Base-by-base conservation (phyloP, 2,113 vertebrate species). In the Bubalus kerabau region DNA sequence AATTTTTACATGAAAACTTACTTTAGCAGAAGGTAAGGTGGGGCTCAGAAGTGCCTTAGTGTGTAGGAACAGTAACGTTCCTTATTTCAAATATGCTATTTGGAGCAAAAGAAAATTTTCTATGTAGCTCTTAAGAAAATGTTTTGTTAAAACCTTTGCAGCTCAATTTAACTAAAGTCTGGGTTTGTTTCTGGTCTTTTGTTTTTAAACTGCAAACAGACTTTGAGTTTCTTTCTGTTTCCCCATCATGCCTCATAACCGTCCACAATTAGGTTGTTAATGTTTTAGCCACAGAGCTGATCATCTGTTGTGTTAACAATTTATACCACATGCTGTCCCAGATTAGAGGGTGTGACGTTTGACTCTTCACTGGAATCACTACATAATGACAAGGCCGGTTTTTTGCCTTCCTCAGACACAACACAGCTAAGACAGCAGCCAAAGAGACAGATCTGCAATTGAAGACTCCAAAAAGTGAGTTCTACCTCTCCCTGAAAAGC, bases 31-130 rank as follows among this genome's bases (percentile, higher is more conserved):
- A 26, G 40, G 23, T 26, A 96, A 97, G 28, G 54, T 17, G n/a
- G 32, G 71, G 59, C 15, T n/a, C 26, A 90, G 46, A 21, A 88
- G 80, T 96, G 50, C 81, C 59, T 52, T 74, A 89, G 12, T 85
- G 50, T 17, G 0, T 46, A 59, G 48, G 40, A 62, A 40, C 1
- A 43, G 7, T 60, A 52, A 90, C 19, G 19, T 76, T 94, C 30
- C 46, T 93, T 96, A 88, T 54, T 96, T 91, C 57, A 95, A 56
- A 94, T 50, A 54, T 81, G 59, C 71, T 60, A 50, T 81, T 94
- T 67, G 76, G 57, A 54, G 24, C n/a, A 90, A 93, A 87, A 87
- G 50, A 83, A 80, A 46, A 48, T 9, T 57, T 82, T 90, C 15
- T 43, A 40, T 24, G 3, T 46, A 83, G 46, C 3, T 71, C 52